These are phyloP conservation scores for Xanthorhoe designata DNA, from an alignment of 2,888 invertebrate genomes.

Conservation along the genomic window DNA sequence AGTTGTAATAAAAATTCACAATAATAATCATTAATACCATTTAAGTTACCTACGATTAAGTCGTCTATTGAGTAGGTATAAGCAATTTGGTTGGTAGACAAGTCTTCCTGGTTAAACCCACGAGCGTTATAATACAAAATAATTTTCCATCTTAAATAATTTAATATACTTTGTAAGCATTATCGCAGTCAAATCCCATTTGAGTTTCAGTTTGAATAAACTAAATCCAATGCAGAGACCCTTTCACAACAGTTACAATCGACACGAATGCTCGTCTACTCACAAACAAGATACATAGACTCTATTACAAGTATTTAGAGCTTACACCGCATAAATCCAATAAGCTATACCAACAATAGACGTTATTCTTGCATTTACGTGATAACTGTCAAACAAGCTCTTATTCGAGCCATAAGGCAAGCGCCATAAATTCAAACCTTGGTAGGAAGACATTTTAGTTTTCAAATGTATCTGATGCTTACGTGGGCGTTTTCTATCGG, in stretches of 20 bases:
- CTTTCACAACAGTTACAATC: conserved; percentile 31
- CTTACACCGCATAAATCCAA: conserved; percentile 64
- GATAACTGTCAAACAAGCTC: conserved; percentile 79
- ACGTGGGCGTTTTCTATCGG: conserved; percentile 50
- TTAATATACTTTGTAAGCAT: background rate
- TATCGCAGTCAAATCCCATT: conserved; percentile 7
- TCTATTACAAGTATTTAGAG: conserved; percentile 59
- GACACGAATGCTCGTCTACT: conserved; percentile 41
- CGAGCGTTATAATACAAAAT: background rate
- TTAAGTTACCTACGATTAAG: too few relatives aligned
- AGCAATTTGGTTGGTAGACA: too few relatives aligned
- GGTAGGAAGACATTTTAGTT: conserved; percentile 73
- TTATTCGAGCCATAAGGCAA: conserved; percentile 64
- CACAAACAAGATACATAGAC: conserved; percentile 50
- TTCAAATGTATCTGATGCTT: conserved; percentile 75
- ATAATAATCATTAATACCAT: too few relatives aligned
- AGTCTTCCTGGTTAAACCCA: too few relatives aligned
- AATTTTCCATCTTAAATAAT: conserved; percentile 1
- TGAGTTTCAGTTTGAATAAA: conserved; percentile 17
- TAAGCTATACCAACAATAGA: conserved; percentile 61
- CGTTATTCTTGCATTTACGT: conserved; percentile 57
- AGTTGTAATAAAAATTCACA: too few relatives aligned
- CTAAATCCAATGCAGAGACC: conserved; percentile 29
- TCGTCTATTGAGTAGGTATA: too few relatives aligned
- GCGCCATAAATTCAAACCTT: conserved; percentile 73